A percentile compares a stretch with the other conserved stretches of the same genome.
phyloP scores from a whole-genome alignment of 1,140 invertebrate genomes.

The Gryon sp. region DNA sequence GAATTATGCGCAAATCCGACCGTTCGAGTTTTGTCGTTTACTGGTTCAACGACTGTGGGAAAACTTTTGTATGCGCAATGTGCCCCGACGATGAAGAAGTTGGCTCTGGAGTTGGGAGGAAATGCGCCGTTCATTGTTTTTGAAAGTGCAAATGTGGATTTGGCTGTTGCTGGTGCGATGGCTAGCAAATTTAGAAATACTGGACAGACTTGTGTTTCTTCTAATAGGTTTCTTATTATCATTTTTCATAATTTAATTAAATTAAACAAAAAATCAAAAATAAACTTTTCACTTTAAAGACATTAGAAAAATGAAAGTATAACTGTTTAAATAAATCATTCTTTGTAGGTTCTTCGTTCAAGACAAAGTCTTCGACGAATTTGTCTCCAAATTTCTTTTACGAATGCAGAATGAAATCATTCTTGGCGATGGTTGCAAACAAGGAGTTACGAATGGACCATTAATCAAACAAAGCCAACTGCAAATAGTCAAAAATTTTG shows the following conservation, averaged over 20 bases:
- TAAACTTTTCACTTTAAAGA: no score
- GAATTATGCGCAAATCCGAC: slow-evolving; percentile 90
- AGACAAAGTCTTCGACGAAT: slow-evolving; percentile 89
- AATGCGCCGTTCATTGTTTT: slow-evolving; percentile 99
- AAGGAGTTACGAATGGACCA: slow-evolving; percentile 90
- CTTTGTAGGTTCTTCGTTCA: slow-evolving; percentile 88
- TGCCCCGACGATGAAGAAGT: slow-evolving; percentile 91
- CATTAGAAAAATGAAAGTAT: neutral
- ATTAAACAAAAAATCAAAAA: no score
- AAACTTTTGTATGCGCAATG: slow-evolving; percentile 93
- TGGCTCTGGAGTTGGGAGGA: slow-evolving; percentile 96
- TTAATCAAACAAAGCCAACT: slow-evolving; percentile 94
- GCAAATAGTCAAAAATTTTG: slow-evolving; percentile 88
- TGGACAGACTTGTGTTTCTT: slow-evolving; percentile 98
- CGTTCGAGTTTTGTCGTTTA: slow-evolving; percentile 96
- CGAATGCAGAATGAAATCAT: slow-evolving; percentile 86
- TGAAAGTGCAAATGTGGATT: slow-evolving; percentile 93
- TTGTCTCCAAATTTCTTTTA: slow-evolving; percentile 86
- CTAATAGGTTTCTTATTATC: slow-evolving; percentile 85
- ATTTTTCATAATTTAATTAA: no score
- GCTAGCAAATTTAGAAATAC: slow-evolving; percentile 96
- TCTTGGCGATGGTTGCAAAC: slow-evolving; percentile 89
- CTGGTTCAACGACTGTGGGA: slow-evolving; percentile 93
- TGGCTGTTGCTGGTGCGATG: slow-evolving; percentile 93
- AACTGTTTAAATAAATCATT: neutral